A percentile compares a stretch with the other conserved stretches of the same genome.
These are phyloP conservation scores for silkworm (Bombyx mori) DNA, from an alignment of 1,140 invertebrate species.

Conservation along the genomic window ASM3026992v2 NC_085113.1:9534001-9534500, in stretches of 20 bases:
- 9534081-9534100: not conserved
- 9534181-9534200: constrained; percentile 13
- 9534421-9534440: no score
- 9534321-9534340: not conserved
- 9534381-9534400: no score
- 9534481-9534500: no score
- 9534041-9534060: no score
- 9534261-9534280: constrained; percentile 72
- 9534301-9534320: constrained; percentile 42
- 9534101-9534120: not conserved
- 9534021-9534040: no score
- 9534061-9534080: no score
- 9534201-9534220: constrained; percentile 64
- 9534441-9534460: no score
- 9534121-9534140: not conserved
- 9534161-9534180: not conserved
- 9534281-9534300: constrained; percentile 53
- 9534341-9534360: no score
- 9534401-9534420: no score
- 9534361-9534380: no score
- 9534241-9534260: constrained; percentile 53
- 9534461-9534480: no score
- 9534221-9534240: constrained; percentile 27
- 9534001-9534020: no score
- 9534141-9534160: not conserved